phyloP scores from a whole-genome alignment of 2,797 vertebrate species.

The Thalassophryne amazonica region DNA sequence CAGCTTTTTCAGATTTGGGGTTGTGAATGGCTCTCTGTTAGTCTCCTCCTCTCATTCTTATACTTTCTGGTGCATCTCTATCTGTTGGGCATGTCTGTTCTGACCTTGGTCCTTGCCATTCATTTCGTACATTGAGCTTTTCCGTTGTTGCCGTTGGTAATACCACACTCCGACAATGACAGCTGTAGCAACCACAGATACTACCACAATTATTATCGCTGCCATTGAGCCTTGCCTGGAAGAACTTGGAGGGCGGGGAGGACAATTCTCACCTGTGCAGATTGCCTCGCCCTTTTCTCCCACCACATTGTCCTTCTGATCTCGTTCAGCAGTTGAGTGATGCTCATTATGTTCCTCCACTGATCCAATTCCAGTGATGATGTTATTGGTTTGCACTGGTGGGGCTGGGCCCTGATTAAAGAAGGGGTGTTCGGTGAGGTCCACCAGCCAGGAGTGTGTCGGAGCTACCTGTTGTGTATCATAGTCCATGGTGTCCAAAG shows the following conservation, averaged over 20 bases:
- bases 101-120: constrained; percentile 84
- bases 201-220: constrained; percentile 80
- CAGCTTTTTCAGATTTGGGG: no score
- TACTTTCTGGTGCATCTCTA: constrained; percentile 95
- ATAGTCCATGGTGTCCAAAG: constrained; percentile 49
- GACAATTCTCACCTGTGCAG: constrained; percentile 76
- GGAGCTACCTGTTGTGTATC: constrained; percentile 60
- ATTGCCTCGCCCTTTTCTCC: constrained; percentile 67
- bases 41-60: constrained; percentile 58
- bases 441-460: constrained; percentile 57
- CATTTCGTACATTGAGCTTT: constrained; percentile 91
- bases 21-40: constrained; percentile 15
- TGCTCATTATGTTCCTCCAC: constrained; percentile 64
- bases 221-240: constrained; percentile 80
- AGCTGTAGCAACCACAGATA: constrained; percentile 77
- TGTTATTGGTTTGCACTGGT: constrained; percentile 36
- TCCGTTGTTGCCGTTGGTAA: constrained; percentile 86
- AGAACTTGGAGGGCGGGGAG: constrained; percentile 62
- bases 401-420: constrained; percentile 36
- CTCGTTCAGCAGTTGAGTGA: constrained; percentile 72
- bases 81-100: constrained; percentile 85
- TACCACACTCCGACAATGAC: constrained; percentile 84
- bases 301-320: constrained; percentile 69
- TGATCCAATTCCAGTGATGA: constrained; percentile 9
- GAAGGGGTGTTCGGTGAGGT: constrained; percentile 55